A percentile compares a stretch with the other conserved stretches of the same genome.
These are phyloP conservation scores for Martes martes DNA, from an alignment of 2,113 vertebrate genomes.

Conservation along the genomic window DNA sequence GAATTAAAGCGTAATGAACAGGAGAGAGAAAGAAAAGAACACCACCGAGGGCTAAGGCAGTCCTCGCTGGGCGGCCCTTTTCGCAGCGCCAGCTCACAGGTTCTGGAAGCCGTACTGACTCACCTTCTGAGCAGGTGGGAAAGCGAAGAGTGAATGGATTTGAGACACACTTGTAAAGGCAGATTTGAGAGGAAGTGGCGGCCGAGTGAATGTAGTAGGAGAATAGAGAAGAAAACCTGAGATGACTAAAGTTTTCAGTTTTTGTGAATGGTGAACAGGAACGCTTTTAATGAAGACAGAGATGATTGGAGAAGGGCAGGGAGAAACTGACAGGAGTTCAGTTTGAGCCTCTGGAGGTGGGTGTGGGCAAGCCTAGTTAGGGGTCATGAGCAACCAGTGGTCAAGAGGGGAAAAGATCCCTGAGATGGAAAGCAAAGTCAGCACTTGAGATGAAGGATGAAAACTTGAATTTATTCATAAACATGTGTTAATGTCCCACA, in stretches of 20 bases:
- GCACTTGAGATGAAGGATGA: neutral
- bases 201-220: neutral
- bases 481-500: neutral
- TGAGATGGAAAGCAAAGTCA: neutral
- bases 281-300: neutral
- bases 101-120: neutral
- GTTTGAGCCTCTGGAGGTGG: neutral
- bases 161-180: neutral
- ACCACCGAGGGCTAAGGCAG: conserved; percentile 79
- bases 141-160: neutral
- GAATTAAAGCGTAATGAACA: conserved; percentile 78
- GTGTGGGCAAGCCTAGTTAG: neutral
- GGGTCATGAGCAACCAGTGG: neutral
- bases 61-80: neutral
- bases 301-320: neutral
- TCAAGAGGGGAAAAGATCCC: neutral
- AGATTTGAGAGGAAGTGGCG: neutral
- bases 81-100: neutral
- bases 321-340: neutral
- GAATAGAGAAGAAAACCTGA: neutral
- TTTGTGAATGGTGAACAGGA: neutral
- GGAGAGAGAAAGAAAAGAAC: conserved; percentile 73
- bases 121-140: neutral
- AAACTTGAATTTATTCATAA: conserved; percentile 8
- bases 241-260: neutral